A percentile compares a stretch with the other conserved stretches of the same genome.
Evolutionary conservation across 2,113 vertebrate species (phyloP).

Genomic region (Oryzias javanicus): DNA sequence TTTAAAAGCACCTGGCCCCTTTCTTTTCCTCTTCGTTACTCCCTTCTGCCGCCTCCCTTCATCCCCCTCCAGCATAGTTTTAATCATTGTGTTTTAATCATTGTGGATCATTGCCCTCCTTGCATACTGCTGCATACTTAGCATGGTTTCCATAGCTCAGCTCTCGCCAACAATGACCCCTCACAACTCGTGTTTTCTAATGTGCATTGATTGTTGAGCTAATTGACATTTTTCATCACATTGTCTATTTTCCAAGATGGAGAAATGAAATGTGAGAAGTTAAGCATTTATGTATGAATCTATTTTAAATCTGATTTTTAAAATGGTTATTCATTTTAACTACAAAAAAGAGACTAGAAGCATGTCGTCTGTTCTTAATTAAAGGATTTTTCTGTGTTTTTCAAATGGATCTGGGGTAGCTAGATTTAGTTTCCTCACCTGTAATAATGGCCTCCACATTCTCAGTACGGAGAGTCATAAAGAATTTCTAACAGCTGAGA

Average conservation of each 20-base stretch:
- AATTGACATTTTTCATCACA: not conserved
- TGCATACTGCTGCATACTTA: conserved; percentile 39
- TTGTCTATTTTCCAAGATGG: not conserved
- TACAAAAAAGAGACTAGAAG: too few species aligned
- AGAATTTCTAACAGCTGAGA: too few species aligned
- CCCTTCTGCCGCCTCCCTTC: conserved; percentile 13
- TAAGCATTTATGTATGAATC: not conserved
- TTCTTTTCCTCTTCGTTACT: conserved; percentile 18
- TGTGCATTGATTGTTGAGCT: not conserved
- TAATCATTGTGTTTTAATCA: conserved; percentile 10
- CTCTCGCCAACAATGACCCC: not conserved
- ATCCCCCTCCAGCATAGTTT: conserved; percentile 9
- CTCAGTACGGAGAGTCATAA: too few species aligned
- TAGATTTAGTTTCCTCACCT: too few species aligned
- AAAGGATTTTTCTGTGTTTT: too few species aligned
- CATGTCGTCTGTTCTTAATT: too few species aligned
- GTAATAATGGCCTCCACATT: too few species aligned
- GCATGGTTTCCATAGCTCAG: conserved; percentile 44
- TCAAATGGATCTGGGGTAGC: too few species aligned
- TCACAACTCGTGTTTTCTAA: not conserved
- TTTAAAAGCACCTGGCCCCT: not conserved
- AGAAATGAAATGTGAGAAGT: not conserved
- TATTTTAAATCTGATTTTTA: too few species aligned
- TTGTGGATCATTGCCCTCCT: conserved; percentile 11
- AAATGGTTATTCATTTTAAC: too few species aligned